Conservation (phyloP, 1,140 invertebrate species). For the Procambarus virginalis region DNA sequence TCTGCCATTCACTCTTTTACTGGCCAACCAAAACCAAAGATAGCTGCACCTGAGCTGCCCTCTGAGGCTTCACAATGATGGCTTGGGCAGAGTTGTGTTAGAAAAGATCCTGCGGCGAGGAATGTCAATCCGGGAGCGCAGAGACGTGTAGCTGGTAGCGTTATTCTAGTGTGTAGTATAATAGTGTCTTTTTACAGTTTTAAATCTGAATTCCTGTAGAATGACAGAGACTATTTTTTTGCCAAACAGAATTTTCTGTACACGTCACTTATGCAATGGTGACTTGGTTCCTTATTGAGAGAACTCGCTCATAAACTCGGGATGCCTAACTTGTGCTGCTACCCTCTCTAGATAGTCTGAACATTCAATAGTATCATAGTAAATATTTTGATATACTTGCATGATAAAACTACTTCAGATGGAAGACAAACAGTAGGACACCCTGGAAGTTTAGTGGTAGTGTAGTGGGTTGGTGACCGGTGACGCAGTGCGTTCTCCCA, state of each 20-base stretch:
- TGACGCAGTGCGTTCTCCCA: not conserved
- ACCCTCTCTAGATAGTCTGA: not conserved
- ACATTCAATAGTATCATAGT: not conserved
- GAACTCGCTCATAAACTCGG: not conserved
- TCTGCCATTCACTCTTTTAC: conserved; percentile 31
- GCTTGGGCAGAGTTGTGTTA: conserved; percentile 5
- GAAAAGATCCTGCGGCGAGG: conserved; percentile 9
- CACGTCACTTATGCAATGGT: conserved; percentile 26
- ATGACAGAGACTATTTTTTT: conserved; percentile 63
- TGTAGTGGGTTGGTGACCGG: not conserved
- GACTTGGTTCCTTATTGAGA: conserved; percentile 29
- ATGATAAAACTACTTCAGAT: not conserved
- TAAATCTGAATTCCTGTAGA: conserved; percentile 47
- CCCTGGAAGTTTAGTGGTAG: not conserved
- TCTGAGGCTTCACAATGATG: not conserved
- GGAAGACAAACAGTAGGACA: not conserved
- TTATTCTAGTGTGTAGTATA: conserved; percentile 47
- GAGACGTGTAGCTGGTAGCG: conserved; percentile 49
- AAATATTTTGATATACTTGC: not conserved
- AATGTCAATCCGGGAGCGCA: conserved; percentile 17
- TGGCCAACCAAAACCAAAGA: conserved; percentile 59
- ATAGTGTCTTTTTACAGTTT: conserved; percentile 60
- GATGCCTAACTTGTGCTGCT: not conserved
- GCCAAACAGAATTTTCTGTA: conserved; percentile 43
- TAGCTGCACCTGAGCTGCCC: conserved; percentile 17